These are phyloP conservation scores for Synergus umbraculus DNA, from an alignment of 2,888 invertebrate genomes.

Conservation along the genomic window DNA sequence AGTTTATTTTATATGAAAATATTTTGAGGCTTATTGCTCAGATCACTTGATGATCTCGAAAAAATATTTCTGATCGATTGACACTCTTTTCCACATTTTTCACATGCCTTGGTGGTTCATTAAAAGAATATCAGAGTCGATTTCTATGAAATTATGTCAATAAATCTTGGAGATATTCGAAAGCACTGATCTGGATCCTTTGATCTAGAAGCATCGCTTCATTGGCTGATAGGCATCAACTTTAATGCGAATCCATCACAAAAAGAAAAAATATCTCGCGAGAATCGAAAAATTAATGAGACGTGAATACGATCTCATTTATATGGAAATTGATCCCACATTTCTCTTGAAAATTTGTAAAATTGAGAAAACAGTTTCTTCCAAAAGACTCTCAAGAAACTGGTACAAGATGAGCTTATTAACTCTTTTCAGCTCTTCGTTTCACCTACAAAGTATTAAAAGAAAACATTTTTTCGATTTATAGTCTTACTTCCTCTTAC, in stretches of 20 bases:
- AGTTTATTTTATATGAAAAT: no score
- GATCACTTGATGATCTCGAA: neutral
- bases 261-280: conserved; percentile 3
- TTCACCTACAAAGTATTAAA: no score
- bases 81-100: neutral
- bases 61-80: conserved; percentile 17
- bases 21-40: no score
- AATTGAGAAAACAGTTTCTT: neutral
- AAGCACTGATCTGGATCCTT: conserved; percentile 19
- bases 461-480: no score
- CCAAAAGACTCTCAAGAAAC: neutral
- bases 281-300: conserved; percentile 26
- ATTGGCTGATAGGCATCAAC: conserved; percentile 3
- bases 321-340: neutral
- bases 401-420: no score
- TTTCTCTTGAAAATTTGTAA: neutral
- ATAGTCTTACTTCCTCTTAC: no score
- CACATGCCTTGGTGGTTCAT: neutral
- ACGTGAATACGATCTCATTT: conserved; percentile 5
- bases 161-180: conserved; percentile 8
- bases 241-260: neutral
- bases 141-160: conserved; percentile 3
- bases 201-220: conserved; percentile 11
- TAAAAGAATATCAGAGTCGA: conserved; percentile 3
- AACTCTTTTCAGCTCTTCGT: no score